Base-by-base conservation (phyloP, 2,888 invertebrate genomes). In the Phania funesta region DNA sequence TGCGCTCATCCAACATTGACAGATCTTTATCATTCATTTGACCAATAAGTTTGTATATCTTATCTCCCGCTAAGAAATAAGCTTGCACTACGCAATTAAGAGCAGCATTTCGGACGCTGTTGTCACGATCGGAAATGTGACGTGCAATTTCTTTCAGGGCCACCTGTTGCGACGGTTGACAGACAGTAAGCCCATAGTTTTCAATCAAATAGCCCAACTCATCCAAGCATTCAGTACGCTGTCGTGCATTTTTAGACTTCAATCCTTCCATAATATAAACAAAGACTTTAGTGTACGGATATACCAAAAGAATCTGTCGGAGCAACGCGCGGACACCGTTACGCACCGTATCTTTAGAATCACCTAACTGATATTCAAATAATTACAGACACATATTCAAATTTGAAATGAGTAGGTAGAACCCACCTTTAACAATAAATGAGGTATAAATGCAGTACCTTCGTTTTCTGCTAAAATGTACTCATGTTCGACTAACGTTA, bases 101-200 rank as follows among this genome's bases (percentile, higher is more conserved):
- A 0, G 99, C 98, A 0, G 98, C 98, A 88, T 97, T 98, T 56
- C 99, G 93, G 48, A 99, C 99, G 2, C 96, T 95, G 91, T 98
- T 98, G 91, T 99, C 99, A 26, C 98, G 92, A 92, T 99, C 99
- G 0, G 97, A 96, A 87, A 99, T 99, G 90, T 98, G 98, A 48
- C 96, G 95, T 0, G 98, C 98, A 18, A 99, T 94, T 91, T 97
- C 96, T 89, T 91, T 91, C 3, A 99, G 91, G 0, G 98, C 96
- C 1, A 93, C 94, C 26, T 93, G 93, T 0, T 96, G 95, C 0
- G 95, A 93, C 0, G 97, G 96, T 85, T 96, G 94, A 90, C 98
- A 96, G 29, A 97, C 96, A 24, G 93, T 92, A 44, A 97, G 93
- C 0, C 98, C 98, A 90, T 95, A 97, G 52, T 93, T 94, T 90